Base-by-base conservation (phyloP, 23 tunicate species). In the Corella eumyota region DNA sequence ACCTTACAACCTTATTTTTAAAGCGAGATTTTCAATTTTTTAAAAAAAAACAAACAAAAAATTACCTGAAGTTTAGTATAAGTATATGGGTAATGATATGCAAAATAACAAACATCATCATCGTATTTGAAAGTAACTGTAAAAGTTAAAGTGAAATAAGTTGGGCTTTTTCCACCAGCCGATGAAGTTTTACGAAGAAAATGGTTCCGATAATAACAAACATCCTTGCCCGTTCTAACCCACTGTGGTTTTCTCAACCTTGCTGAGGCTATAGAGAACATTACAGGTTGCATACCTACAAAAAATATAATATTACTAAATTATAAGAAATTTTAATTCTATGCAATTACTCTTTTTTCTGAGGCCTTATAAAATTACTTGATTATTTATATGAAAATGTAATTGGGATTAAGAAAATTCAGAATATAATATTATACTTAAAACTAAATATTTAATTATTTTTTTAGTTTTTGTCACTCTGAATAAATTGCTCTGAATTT, bases 251-350 rank as follows among this genome's bases (percentile, higher is more conserved):
- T 60, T n/a, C 99, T 90, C 9, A n/a, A 58, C 21, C 56, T 59
- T 2, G 99, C 99, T 58, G 85, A 95, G 17, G 58, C 34, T 65
- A 78, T 72, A 32, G 99, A 93, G 35, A 47, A 93, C 95, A 93
- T 84, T 15, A 93, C 90, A 22, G 99, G 99, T 62, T 93, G 99
- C 99, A 93, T 93, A 44, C 99, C 99, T 77, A 51, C 28, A 50
- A 55, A 35, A 1, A 65, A 30, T 23, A 35, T n/a, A n/a, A n/a
- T n/a, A n/a, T n/a, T n/a, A n/a, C n/a, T 31, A 19, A 60, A 28
- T n/a, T n/a, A n/a, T n/a, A n/a, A n/a, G n/a, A n/a, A n/a, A n/a
- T n/a, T n/a, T n/a, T n/a, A n/a, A n/a, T n/a, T n/a, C n/a, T n/a
- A n/a, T n/a, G n/a, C n/a, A n/a, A n/a, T n/a, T n/a, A n/a, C n/a